These are phyloP conservation scores for Tenthredo amoena DNA, from an alignment of 2,888 invertebrate species.

Conservation along the genomic window DNA sequence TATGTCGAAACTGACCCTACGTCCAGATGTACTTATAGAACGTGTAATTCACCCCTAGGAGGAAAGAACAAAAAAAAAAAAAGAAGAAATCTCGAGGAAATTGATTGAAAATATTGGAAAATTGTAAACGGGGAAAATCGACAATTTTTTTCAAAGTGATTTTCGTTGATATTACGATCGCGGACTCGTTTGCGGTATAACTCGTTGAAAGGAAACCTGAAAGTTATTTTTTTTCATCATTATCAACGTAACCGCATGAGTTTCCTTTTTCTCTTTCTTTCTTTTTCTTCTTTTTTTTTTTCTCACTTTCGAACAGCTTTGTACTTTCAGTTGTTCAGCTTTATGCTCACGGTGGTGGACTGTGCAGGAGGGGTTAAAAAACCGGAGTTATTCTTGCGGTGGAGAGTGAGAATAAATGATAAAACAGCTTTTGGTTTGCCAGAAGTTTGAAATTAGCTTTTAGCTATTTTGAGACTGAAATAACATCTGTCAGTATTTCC, in stretches of 20 bases:
- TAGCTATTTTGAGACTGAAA: conserved; percentile 19
- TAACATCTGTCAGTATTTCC: background rate
- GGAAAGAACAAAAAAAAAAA: background rate
- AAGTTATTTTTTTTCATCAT: background rate
- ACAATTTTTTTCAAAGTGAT: background rate
- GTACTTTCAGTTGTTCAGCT: conserved; percentile 13
- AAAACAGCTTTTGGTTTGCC: conserved; percentile 1
- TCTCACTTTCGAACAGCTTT: conserved; percentile 1
- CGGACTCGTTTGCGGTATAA: background rate
- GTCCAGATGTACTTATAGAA: background rate
- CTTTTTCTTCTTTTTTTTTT: background rate
- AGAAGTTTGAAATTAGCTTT: conserved; percentile 23
- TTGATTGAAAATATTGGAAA: background rate
- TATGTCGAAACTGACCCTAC: conserved; percentile 19
- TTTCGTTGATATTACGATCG: background rate
- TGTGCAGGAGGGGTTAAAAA: background rate
- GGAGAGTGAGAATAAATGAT: background rate
- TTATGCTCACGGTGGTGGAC: background rate
- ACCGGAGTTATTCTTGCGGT: conserved; percentile 3
- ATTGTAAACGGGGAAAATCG: background rate
- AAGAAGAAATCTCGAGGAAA: conserved; percentile 4
- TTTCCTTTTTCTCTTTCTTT: background rate
- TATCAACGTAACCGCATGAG: background rate
- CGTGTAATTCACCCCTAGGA: background rate
- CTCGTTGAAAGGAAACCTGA: background rate